Evolutionary conservation across 2,888 invertebrate species (phyloP).

Genomic region (Drosophila mayaguana): DNA sequence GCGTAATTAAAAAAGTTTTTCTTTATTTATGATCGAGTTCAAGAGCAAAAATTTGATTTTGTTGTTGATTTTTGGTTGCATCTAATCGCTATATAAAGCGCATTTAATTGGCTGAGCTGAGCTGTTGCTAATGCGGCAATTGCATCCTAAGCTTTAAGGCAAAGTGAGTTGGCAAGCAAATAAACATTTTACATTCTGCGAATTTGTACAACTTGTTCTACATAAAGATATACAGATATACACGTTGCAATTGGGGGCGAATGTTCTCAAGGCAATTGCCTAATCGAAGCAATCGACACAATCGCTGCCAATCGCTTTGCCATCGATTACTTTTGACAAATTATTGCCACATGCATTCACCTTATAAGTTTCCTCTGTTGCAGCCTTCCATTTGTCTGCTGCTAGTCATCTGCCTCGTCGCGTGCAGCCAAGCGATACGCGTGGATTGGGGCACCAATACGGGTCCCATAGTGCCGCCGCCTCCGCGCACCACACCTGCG

Average conservation of each 20-base stretch:
- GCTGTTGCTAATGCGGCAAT: conserved; percentile 29
- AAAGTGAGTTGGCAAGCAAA: conserved; percentile 46
- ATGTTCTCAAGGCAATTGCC: conserved; percentile 40
- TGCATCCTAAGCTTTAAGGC: conserved; percentile 49
- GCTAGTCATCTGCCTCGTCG: conserved; percentile 80
- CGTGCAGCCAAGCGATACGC: conserved; percentile 86
- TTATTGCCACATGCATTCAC: conserved; percentile 32
- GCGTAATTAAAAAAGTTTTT: conserved; percentile 48
- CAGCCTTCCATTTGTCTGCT: conserved; percentile 77
- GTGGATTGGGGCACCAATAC: conserved; percentile 88
- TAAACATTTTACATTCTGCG: conserved; percentile 21
- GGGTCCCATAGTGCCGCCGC: conserved; percentile 88
- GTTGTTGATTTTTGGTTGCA: conserved; percentile 24
- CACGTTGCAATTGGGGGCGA: conserved; percentile 42
- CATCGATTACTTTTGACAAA: conserved; percentile 34
- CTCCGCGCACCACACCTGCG: conserved; percentile 86
- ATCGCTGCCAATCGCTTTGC: conserved; percentile 24
- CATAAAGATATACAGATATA: conserved; percentile 8
- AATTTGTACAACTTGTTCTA: conserved; percentile 32
- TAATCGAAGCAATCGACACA: conserved; percentile 34
- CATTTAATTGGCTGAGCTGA: conserved; percentile 64
- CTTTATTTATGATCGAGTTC: conserved; percentile 62
- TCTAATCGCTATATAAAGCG: conserved; percentile 73
- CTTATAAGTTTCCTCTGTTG: conserved; percentile 28
- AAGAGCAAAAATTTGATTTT: conserved; percentile 50